Evolutionary conservation across 2,797 vertebrate genomes (phyloP).

Genomic region (Rhynchotus rufescens): DNA sequence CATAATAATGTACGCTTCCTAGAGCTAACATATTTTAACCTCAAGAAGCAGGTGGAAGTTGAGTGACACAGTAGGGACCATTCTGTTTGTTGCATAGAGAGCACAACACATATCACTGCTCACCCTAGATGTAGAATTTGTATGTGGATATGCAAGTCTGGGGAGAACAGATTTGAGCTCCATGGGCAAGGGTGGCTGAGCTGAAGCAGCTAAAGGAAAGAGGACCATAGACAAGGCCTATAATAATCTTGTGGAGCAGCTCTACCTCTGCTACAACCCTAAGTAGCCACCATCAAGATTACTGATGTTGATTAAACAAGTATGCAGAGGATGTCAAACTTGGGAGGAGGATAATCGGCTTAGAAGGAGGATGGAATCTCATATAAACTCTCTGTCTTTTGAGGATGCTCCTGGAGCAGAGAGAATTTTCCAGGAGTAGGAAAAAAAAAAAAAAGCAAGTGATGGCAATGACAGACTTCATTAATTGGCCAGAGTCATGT

Average conservation of each 20-base stretch:
- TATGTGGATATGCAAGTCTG: not conserved
- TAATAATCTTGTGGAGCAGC: not conserved
- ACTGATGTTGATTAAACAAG: not conserved
- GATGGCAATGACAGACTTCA: not conserved
- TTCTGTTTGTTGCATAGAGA: not conserved
- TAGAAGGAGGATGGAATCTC: not conserved
- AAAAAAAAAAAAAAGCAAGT: not conserved
- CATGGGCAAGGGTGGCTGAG: not conserved
- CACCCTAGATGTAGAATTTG: not conserved
- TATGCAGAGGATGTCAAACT: not conserved
- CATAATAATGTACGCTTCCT: not conserved
- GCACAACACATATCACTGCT: not conserved
- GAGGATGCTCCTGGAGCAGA: not conserved
- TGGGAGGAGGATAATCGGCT: not conserved
- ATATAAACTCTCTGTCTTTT: not conserved
- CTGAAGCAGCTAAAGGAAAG: not conserved
- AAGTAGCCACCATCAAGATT: not conserved
- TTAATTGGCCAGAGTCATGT: not conserved
- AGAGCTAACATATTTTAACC: not conserved
- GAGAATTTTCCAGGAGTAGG: not conserved
- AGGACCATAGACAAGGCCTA: not conserved
- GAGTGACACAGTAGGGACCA: not conserved
- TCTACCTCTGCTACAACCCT: not conserved
- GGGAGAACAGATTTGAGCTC: not conserved
- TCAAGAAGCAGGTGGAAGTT: not conserved